These are phyloP conservation scores for Fulica atra DNA, from an alignment of 2,113 vertebrate species.

Conservation along the genomic window DNA sequence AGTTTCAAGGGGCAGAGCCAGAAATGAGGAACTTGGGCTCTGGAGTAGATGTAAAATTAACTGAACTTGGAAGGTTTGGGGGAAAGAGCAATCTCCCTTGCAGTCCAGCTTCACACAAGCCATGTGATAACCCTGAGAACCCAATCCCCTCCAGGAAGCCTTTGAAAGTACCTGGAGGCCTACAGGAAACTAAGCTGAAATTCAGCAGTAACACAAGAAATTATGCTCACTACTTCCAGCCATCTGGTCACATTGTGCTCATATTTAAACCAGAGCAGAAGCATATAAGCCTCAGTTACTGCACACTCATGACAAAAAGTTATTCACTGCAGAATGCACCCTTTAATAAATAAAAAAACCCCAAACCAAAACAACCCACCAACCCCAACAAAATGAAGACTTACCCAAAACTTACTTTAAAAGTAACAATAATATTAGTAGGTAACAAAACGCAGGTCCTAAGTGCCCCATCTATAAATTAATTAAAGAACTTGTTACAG, in stretches of 20 bases:
- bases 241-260: background rate
- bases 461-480: background rate
- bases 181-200: background rate
- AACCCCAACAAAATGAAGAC: background rate
- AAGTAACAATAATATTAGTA: background rate
- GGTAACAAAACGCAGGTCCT: background rate
- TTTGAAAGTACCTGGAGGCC: background rate
- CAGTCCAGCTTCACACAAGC: background rate
- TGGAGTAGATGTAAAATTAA: background rate
- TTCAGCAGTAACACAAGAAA: background rate
- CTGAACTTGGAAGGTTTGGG: background rate
- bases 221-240: background rate
- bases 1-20: background rate
- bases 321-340: background rate
- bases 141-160: background rate
- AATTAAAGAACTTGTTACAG: slow-evolving; percentile 35
- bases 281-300: background rate
- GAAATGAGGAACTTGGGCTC: background rate
- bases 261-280: background rate
- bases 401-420: background rate
- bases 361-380: background rate
- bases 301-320: background rate
- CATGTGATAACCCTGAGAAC: background rate
- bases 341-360: background rate
- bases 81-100: background rate